Conservation (phyloP, 2,888 invertebrate species). For the Phengaris alcon region DNA sequence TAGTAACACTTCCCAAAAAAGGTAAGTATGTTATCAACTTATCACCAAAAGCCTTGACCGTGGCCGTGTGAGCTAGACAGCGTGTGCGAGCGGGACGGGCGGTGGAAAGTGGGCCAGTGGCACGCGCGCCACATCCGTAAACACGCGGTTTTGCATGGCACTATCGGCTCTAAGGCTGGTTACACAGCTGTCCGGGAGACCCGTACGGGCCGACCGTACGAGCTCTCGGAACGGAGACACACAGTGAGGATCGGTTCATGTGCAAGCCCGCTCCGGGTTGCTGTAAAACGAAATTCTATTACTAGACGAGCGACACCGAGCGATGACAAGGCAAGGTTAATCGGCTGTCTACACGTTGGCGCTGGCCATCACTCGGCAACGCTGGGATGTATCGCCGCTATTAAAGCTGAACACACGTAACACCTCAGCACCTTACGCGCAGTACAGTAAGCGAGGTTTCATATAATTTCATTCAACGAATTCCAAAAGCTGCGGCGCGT, state of each 20-base stretch:
- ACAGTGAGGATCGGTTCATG: no score
- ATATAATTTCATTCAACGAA: no score
- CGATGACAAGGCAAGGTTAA: not conserved
- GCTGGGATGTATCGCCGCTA: not conserved
- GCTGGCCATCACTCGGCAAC: not conserved
- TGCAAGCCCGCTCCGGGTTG: no score
- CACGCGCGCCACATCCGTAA: slow-evolving; percentile 59
- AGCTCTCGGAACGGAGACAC: no score
- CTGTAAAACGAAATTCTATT: no score
- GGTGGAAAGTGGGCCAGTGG: slow-evolving; percentile 58
- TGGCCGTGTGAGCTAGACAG: slow-evolving; percentile 39
- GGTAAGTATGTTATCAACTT: slow-evolving; percentile 30
- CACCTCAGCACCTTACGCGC: no score
- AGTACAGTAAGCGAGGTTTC: no score
- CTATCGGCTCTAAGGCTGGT: not conserved
- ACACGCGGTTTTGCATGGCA: slow-evolving; percentile 25
- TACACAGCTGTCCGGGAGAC: no score
- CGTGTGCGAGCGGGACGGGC: slow-evolving; percentile 44
- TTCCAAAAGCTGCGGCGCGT: no score
- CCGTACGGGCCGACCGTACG: no score
- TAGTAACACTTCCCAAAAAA: not conserved
- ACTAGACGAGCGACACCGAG: not conserved
- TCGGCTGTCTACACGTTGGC: not conserved
- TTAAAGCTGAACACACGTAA: no score
- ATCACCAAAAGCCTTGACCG: slow-evolving; percentile 63